Conservation (phyloP, 2,888 invertebrate species). For the Euplexia lucipara region DNA sequence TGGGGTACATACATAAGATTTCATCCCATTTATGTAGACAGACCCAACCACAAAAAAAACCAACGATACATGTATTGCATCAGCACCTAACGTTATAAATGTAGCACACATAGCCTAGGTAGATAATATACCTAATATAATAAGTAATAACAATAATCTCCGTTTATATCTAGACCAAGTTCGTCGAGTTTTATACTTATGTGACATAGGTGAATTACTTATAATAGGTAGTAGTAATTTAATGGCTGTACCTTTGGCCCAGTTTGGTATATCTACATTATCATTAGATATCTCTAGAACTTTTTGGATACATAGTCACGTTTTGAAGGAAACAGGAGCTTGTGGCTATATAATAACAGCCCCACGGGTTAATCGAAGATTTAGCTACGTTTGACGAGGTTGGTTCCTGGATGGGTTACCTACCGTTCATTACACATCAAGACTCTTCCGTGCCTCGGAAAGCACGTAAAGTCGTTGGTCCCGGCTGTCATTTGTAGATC, state of each 20-base stretch:
- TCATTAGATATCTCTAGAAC: constrained; percentile 29
- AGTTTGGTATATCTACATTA: constrained; percentile 20
- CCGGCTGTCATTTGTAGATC: too few species aligned
- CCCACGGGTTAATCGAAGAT: too few species aligned
- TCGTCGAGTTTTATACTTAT: constrained; percentile 63
- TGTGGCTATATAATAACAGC: too few species aligned
- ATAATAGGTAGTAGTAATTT: constrained; percentile 34
- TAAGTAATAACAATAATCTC: constrained; percentile 64
- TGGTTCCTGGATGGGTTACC: too few species aligned
- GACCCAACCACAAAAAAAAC: not conserved
- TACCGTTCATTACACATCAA: too few species aligned
- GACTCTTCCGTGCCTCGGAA: too few species aligned
- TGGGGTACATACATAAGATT: too few species aligned
- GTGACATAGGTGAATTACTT: constrained; percentile 60
- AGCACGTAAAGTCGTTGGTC: too few species aligned
- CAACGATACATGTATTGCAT: constrained; percentile 17
- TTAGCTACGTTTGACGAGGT: too few species aligned
- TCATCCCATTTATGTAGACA: too few species aligned
- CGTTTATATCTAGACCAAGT: constrained; percentile 74
- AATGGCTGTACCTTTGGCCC: constrained; percentile 30
- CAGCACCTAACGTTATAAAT: constrained; percentile 13
- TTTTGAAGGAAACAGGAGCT: too few species aligned
- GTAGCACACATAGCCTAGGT: constrained; percentile 12
- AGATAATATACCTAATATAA: not conserved
- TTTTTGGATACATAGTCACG: constrained; percentile 4